A percentile compares a stretch with the other conserved stretches of the same genome.
Evolutionary conservation across 2,888 invertebrate genomes (phyloP).

Genomic region (Pediacus dermestoides): DNA sequence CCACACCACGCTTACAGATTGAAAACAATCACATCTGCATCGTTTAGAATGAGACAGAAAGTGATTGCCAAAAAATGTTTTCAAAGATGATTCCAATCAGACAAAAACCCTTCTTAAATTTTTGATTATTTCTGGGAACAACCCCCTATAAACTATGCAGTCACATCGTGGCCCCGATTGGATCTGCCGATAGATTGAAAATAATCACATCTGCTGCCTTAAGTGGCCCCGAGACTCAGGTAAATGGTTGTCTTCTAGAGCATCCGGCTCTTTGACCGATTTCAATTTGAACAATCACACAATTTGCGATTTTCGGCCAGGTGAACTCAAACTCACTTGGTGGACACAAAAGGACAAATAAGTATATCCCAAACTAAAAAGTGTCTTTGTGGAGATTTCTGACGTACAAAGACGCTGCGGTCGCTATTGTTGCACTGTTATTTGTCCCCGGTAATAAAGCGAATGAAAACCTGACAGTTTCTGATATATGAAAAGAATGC

Average conservation of each 20-base stretch:
- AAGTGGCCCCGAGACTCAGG: constrained; percentile 32
- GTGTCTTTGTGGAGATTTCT: constrained; percentile 35
- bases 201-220: constrained; percentile 38
- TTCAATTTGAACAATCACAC: constrained; percentile 37
- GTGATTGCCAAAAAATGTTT: no score
- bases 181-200: constrained; percentile 4
- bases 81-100: no score
- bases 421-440: constrained; percentile 31
- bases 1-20: background rate
- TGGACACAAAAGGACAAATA: constrained; percentile 36
- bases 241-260: constrained; percentile 34
- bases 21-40: constrained; percentile 37
- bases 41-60: no score
- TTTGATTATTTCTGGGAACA: no score
- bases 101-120: no score
- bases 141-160: no score
- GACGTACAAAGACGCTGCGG: constrained; percentile 33
- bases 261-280: constrained; percentile 36
- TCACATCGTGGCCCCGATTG: no score
- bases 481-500: no score
- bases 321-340: constrained; percentile 36
- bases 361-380: constrained; percentile 33
- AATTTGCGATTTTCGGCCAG: constrained; percentile 39
- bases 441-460: constrained; percentile 27
- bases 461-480: constrained; percentile 26